A percentile compares a stretch with the other conserved stretches of the same genome.
These are phyloP conservation scores for Punctoribates punctum DNA, from an alignment of 2,888 invertebrate species.

Conservation along the genomic window DNA sequence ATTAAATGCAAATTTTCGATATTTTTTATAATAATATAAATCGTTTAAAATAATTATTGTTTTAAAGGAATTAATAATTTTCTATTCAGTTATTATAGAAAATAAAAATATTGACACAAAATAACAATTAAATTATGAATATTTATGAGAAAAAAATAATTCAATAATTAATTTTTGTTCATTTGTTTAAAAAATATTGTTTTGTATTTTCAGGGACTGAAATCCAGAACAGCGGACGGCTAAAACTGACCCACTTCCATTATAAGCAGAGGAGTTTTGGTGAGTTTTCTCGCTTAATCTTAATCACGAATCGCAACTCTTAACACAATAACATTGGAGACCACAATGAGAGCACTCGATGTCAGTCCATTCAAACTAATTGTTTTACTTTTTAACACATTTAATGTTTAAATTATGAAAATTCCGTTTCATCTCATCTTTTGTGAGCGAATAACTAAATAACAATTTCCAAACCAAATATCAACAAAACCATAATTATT, in stretches of 20 bases:
- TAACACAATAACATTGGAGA: background rate
- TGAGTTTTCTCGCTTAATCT: background rate
- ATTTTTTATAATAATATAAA: too few species aligned
- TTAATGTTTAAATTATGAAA: background rate
- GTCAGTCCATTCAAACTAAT: background rate
- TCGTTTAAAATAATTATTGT: too few species aligned
- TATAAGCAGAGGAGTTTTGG: conserved; percentile 25
- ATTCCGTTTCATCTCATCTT: too few species aligned
- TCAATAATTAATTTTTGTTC: background rate
- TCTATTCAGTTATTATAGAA: too few species aligned
- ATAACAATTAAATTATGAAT: background rate
- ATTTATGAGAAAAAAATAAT: background rate
- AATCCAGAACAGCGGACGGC: conserved; percentile 13
- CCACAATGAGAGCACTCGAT: background rate
- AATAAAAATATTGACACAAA: too few species aligned
- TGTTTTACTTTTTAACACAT: background rate
- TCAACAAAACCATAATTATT: too few species aligned
- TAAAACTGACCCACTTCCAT: conserved; percentile 25
- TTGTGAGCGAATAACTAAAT: too few species aligned
- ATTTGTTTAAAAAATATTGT: background rate
- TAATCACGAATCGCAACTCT: background rate
- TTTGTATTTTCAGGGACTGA: conserved; percentile 14
- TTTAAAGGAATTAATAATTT: too few species aligned
- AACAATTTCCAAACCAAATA: too few species aligned
- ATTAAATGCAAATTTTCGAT: too few species aligned